These are phyloP conservation scores for Nomada goodeniana DNA, from an alignment of 2,888 invertebrate genomes.

Conservation along the genomic window DNA sequence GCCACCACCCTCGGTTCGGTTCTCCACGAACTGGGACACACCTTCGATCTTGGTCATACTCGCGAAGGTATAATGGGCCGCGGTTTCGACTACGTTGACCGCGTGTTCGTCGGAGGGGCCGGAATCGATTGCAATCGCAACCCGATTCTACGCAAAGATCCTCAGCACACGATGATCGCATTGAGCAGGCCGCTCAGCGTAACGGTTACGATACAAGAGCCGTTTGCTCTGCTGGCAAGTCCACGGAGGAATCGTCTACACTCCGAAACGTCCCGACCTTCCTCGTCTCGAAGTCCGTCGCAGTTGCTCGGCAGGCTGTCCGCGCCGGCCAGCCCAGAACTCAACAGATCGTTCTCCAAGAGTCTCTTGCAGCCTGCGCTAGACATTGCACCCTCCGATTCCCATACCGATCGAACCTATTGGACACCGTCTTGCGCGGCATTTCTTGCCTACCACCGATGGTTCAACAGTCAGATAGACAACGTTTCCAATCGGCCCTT, in stretches of 20 bases:
- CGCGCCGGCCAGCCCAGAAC: constrained; percentile 82
- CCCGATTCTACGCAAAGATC: constrained; percentile 86
- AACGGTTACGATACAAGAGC: constrained; percentile 87
- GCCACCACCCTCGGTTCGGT: constrained; percentile 96
- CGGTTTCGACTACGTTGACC: constrained; percentile 93
- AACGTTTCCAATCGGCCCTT: constrained; percentile 72
- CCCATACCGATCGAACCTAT: constrained; percentile 77
- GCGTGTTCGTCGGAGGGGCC: constrained; percentile 89
- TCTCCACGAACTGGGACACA: constrained; percentile 97
- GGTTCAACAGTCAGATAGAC: constrained; percentile 84
- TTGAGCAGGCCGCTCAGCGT: constrained; percentile 87
- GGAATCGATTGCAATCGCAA: constrained; percentile 87
- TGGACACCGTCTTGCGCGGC: constrained; percentile 82
- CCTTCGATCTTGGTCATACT: constrained; percentile 97
- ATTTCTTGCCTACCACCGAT: constrained; percentile 83
- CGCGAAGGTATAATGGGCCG: constrained; percentile 96
- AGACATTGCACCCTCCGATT: constrained; percentile 57
- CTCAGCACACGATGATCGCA: constrained; percentile 87
- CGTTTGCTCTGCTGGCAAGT: constrained; percentile 83
- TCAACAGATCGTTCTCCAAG: constrained; percentile 80
- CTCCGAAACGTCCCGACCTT: constrained; percentile 85
- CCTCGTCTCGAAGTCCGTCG: constrained; percentile 84
- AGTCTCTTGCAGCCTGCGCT: constrained; percentile 50
- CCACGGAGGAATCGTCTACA: constrained; percentile 84
- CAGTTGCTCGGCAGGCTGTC: constrained; percentile 78